A percentile compares a stretch with the other conserved stretches of the same genome.
These are phyloP conservation scores for Atherinomorus stipes DNA, from an alignment of 2,113 vertebrate species.

Conservation along the genomic window DNA sequence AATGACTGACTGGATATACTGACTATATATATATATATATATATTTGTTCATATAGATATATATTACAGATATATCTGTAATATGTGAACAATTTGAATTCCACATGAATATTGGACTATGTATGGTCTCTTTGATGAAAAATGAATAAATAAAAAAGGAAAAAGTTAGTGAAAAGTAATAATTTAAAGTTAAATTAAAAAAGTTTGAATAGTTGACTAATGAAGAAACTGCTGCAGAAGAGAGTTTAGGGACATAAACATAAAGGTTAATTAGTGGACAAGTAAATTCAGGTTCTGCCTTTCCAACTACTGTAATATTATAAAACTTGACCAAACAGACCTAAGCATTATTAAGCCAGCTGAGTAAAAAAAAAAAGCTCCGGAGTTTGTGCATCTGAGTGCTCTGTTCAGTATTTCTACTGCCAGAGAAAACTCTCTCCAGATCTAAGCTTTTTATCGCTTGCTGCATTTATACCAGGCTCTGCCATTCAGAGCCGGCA, in stretches of 20 bases:
- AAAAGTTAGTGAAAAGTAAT: too few relatives aligned
- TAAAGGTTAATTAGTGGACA: not conserved
- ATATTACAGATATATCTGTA: too few relatives aligned
- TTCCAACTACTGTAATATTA: not conserved
- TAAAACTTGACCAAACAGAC: not conserved
- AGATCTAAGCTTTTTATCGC: conserved; percentile 7
- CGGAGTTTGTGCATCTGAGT: not conserved
- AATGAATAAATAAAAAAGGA: too few relatives aligned
- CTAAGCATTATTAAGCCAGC: not conserved
- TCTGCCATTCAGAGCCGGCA: conserved; percentile 29
- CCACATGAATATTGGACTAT: too few relatives aligned
- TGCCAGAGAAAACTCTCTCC: conserved; percentile 1
- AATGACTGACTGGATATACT: too few relatives aligned
- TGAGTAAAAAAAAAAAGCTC: not conserved
- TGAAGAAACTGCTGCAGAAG: not conserved
- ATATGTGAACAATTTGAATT: too few relatives aligned
- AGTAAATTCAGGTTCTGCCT: not conserved
- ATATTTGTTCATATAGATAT: too few relatives aligned
- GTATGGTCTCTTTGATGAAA: too few relatives aligned
- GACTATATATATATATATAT: too few relatives aligned
- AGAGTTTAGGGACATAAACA: not conserved
- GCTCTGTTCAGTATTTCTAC: not conserved
- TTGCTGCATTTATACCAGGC: conserved; percentile 35
- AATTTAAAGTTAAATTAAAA: not conserved
- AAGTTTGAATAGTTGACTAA: not conserved